A percentile compares a stretch with the other conserved stretches of the same genome.
These are phyloP conservation scores for Nemotelus pantherinus DNA, from an alignment of 2,888 invertebrate genomes.

Conservation along the genomic window DNA sequence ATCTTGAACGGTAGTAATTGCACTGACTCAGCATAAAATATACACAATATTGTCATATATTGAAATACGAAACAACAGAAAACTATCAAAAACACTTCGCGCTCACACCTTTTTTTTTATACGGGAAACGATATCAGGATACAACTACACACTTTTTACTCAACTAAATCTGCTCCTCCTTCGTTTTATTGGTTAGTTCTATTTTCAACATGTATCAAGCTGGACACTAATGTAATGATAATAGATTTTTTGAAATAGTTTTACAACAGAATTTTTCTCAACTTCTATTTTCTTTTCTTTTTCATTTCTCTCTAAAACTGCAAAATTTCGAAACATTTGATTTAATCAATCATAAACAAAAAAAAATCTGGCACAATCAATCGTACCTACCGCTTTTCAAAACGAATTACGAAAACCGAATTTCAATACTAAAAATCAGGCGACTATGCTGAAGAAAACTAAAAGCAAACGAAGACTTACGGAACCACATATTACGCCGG, in stretches of 20 bases:
- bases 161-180: neutral
- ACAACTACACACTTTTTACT: neutral
- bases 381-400: constrained; percentile 7
- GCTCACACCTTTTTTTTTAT: neutral
- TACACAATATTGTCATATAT: neutral
- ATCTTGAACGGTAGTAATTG: constrained; percentile 1
- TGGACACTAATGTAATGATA: constrained; percentile 24
- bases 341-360: constrained; percentile 12
- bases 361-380: constrained; percentile 16
- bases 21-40: neutral
- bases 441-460: constrained; percentile 99
- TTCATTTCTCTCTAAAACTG: constrained; percentile 33
- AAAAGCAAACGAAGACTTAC: constrained; percentile 96
- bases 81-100: neutral
- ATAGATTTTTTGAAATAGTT: constrained; percentile 36
- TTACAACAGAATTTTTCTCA: constrained; percentile 33
- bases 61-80: neutral
- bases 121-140: neutral
- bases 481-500: constrained; percentile 77
- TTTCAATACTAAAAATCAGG: constrained; percentile 69
- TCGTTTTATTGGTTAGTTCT: constrained; percentile 24
- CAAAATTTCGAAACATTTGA: constrained; percentile 37
- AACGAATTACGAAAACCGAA: constrained; percentile 27
- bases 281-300: constrained; percentile 43
- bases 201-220: constrained; percentile 8